Conservation (phyloP, 64 coral and sea anemone species). For the Stichodactyla mertensii region DNA sequence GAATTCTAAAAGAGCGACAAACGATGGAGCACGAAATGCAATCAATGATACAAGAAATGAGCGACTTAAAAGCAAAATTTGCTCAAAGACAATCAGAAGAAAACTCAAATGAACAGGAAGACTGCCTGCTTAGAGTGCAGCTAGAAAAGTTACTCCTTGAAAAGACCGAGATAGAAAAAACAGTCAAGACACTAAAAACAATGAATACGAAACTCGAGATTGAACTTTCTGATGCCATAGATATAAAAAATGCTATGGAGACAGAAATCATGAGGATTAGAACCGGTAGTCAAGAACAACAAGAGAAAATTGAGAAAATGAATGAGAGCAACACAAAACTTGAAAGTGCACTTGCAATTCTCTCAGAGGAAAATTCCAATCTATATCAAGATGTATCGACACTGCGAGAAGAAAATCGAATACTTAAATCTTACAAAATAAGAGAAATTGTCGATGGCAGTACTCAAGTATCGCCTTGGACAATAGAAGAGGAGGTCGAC, state of each 20-base stretch:
- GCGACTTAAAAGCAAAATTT: slow-evolving; percentile 11
- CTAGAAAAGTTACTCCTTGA: slow-evolving; percentile 29
- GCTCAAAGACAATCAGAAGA: neutral
- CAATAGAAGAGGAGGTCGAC: slow-evolving; percentile 69
- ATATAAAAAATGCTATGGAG: slow-evolving; percentile 61
- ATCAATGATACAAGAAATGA: slow-evolving; percentile 17
- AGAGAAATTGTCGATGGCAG: slow-evolving; percentile 72
- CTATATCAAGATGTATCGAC: slow-evolving; percentile 43
- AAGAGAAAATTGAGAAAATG: slow-evolving; percentile 25
- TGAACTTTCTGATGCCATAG: slow-evolving; percentile 72
- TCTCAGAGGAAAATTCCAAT: slow-evolving; percentile 75
- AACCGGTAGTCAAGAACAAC: slow-evolving; percentile 12
- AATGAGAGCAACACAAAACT: slow-evolving; percentile 65
- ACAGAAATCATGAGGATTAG: slow-evolving; percentile 46
- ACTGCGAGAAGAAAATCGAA: slow-evolving; percentile 61
- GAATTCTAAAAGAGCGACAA: slow-evolving; percentile 25
- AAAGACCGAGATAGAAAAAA: slow-evolving; percentile 33
- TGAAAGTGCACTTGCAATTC: slow-evolving; percentile 58
- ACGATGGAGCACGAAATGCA: slow-evolving; percentile 6
- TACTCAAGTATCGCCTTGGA: slow-evolving; percentile 74
- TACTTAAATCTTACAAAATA: slow-evolving; percentile 71
- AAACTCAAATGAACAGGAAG: slow-evolving; percentile 36
- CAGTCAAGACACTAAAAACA: slow-evolving; percentile 46
- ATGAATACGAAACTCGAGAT: slow-evolving; percentile 73
- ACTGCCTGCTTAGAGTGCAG: slow-evolving; percentile 26